These are phyloP conservation scores for Aplochiton taeniatus DNA, from an alignment of 2,797 vertebrate species.

Conservation along the genomic window DNA sequence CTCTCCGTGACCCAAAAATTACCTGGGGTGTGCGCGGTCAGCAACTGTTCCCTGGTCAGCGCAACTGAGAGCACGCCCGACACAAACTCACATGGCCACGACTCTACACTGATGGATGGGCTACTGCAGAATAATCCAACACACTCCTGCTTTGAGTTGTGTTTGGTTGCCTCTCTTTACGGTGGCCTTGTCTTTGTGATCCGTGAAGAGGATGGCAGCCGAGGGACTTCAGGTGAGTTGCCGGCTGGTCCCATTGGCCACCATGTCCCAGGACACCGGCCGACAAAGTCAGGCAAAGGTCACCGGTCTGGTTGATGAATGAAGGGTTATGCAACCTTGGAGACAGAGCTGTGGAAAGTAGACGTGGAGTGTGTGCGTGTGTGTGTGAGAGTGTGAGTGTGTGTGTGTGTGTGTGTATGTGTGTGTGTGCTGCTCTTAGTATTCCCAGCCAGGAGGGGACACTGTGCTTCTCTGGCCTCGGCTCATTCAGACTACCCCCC, in stretches of 20 bases:
- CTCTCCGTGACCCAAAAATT: constrained; percentile 63
- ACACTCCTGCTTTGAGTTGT: background rate
- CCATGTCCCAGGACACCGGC: constrained; percentile 27
- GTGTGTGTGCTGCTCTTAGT: constrained; percentile 43
- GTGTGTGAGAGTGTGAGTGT: no score
- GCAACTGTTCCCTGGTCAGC: constrained; percentile 60
- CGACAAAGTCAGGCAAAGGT: constrained; percentile 59
- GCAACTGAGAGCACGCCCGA: constrained; percentile 40
- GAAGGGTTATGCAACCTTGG: constrained; percentile 57
- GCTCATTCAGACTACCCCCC: constrained; percentile 7
- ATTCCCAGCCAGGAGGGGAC: constrained; percentile 55
- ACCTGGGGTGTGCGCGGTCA: constrained; percentile 54
- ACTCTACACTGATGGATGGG: background rate
- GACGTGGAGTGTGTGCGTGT: constrained; percentile 37
- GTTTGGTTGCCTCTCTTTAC: no score
- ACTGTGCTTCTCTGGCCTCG: constrained; percentile 38
- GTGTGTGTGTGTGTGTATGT: no score
- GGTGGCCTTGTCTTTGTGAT: background rate
- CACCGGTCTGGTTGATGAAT: constrained; percentile 50
- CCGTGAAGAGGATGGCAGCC: background rate
- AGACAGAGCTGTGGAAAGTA: constrained; percentile 25
- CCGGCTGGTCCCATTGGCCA: background rate
- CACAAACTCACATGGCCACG: background rate
- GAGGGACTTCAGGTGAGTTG: constrained; percentile 21
- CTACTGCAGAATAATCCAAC: background rate